Evolutionary conservation across 2,797 vertebrate genomes (phyloP).

Genomic region (Rhynchonycteris naso): DNA sequence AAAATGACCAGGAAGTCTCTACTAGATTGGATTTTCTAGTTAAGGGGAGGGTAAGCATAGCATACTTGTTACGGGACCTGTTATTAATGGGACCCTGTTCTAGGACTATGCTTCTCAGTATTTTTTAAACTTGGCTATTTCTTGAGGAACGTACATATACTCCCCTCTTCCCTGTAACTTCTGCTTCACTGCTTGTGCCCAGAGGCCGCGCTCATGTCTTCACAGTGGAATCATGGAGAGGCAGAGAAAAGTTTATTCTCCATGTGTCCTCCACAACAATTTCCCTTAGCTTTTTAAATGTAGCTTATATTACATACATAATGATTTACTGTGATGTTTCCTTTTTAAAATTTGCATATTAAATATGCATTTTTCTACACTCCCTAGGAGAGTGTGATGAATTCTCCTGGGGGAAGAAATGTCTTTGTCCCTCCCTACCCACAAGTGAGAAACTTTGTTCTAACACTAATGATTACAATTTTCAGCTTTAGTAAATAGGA

Average conservation of each 20-base stretch:
- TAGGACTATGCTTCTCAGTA: not conserved
- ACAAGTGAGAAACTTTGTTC: not conserved
- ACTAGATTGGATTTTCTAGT: conserved; percentile 39
- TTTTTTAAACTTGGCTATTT: not conserved
- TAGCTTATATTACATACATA: not conserved
- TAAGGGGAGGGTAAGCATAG: not conserved
- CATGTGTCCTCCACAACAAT: not conserved
- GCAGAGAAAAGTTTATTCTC: not conserved
- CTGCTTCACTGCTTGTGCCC: not conserved
- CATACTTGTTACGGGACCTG: not conserved
- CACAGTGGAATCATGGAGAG: not conserved
- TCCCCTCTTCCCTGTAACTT: not conserved
- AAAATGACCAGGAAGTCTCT: not conserved
- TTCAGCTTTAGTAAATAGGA: conserved; percentile 73
- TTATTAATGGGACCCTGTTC: not conserved
- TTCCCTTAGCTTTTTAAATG: not conserved
- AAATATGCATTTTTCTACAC: not conserved
- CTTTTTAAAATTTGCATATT: conserved; percentile 27
- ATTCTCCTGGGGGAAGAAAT: not conserved
- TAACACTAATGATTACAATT: conserved; percentile 70
- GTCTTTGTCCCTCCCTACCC: not conserved
- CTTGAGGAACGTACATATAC: not conserved
- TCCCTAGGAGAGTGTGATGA: not conserved
- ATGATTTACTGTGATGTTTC: not conserved
- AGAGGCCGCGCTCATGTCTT: not conserved